phyloP scores from a whole-genome alignment of 2,797 vertebrate genomes.

The Tauraco hartlaubi region DNA sequence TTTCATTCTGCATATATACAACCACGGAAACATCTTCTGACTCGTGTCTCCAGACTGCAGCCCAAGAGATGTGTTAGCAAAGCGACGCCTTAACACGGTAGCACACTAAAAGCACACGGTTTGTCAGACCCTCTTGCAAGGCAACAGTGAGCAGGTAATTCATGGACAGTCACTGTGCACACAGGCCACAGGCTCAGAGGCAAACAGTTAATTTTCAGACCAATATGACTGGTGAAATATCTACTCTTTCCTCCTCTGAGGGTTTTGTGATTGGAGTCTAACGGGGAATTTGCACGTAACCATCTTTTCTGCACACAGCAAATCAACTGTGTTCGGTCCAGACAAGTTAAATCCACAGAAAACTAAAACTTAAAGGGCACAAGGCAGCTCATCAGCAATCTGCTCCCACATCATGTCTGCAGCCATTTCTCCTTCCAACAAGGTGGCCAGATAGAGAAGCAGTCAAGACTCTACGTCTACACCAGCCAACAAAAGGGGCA shows the following conservation, averaged over 20 bases:
- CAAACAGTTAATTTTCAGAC: neutral
- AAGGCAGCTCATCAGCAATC: constrained; percentile 21
- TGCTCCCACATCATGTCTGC: neutral
- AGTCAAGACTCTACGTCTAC: neutral
- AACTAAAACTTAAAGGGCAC: neutral
- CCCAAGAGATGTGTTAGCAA: neutral
- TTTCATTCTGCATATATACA: neutral
- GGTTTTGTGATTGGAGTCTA: neutral
- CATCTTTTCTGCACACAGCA: neutral
- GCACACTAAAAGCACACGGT: neutral
- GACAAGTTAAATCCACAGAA: constrained; percentile 7
- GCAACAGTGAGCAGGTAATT: neutral
- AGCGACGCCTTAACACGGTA: neutral
- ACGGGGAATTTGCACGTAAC: neutral
- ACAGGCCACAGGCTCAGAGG: neutral
- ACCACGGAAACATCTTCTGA: neutral
- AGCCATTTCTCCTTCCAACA: neutral
- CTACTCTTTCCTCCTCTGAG: neutral
- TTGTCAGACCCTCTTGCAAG: neutral
- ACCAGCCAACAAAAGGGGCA: neutral
- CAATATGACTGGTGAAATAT: neutral
- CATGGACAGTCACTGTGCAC: neutral
- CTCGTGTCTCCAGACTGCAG: neutral
- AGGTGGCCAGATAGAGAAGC: neutral
- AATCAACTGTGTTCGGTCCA: neutral